Conservation (phyloP, 2,888 invertebrate species). For the Apodemia mormo region DNA sequence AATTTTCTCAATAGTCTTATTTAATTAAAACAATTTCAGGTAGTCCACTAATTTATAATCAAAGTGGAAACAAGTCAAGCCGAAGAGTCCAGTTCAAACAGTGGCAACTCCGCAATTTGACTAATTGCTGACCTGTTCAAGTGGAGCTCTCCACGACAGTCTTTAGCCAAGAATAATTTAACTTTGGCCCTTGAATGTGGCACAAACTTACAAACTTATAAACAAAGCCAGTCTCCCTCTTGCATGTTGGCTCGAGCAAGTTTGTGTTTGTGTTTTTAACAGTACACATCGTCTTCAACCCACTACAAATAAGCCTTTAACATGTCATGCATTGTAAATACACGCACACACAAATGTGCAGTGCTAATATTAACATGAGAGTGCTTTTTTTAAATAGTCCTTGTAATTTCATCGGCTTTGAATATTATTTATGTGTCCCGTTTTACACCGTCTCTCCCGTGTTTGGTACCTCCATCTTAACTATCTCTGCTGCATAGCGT, state of each 20-base stretch:
- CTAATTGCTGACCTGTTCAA: slow-evolving; percentile 16
- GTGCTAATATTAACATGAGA: too few species aligned
- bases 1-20: background rate
- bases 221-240: slow-evolving; percentile 12
- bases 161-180: slow-evolving; percentile 17
- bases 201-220: slow-evolving; percentile 17
- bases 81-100: slow-evolving; percentile 10
- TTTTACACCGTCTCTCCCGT: too few species aligned
- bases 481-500: too few species aligned
- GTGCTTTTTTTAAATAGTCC: too few species aligned
- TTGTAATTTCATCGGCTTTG: too few species aligned
- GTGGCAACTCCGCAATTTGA: slow-evolving; percentile 11
- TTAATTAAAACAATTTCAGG: slow-evolving; percentile 1
- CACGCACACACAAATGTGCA: too few species aligned
- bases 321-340: background rate
- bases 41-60: slow-evolving; percentile 9
- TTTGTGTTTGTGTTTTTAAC: slow-evolving; percentile 12
- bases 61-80: background rate
- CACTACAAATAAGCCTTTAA: slow-evolving; percentile 11
- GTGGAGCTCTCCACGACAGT: slow-evolving; percentile 6
- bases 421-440: too few species aligned
- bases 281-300: slow-evolving; percentile 14
- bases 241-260: slow-evolving; percentile 7
- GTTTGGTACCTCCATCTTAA: too few species aligned
- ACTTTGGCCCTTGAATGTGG: slow-evolving; percentile 16